Evolutionary conservation across 2,888 invertebrate species (phyloP).

Genomic region (Pterostichus madidus): DNA sequence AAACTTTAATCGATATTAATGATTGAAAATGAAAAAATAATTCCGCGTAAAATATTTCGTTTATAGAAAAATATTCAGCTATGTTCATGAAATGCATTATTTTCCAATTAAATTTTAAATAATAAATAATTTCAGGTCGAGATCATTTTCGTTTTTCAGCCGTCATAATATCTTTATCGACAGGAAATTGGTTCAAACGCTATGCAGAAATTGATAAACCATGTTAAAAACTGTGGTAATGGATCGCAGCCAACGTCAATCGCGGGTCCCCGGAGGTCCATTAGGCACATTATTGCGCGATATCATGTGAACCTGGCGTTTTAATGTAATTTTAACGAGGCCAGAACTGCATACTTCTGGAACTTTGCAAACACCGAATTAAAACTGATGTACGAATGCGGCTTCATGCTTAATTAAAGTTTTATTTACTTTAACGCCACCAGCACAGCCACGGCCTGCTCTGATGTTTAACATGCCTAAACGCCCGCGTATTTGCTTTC

Average conservation of each 20-base stretch:
- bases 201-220: slow-evolving; percentile 75
- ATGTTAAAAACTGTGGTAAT: slow-evolving; percentile 76
- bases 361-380: slow-evolving; percentile 72
- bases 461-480: slow-evolving; percentile 46
- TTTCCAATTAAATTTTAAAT: slow-evolving; percentile 58
- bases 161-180: slow-evolving; percentile 68
- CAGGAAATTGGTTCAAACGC: slow-evolving; percentile 73
- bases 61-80: slow-evolving; percentile 16
- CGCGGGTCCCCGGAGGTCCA: slow-evolving; percentile 69
- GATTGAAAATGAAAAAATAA: slow-evolving; percentile 60
- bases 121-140: slow-evolving; percentile 41
- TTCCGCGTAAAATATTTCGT: slow-evolving; percentile 47
- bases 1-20: slow-evolving; percentile 57
- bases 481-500: slow-evolving; percentile 38
- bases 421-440: slow-evolving; percentile 59
- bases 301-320: slow-evolving; percentile 73
- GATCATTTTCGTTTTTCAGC: slow-evolving; percentile 19
- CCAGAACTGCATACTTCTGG: slow-evolving; percentile 72
- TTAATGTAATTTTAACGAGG: slow-evolving; percentile 77
- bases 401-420: slow-evolving; percentile 63
- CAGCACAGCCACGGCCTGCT: neutral
- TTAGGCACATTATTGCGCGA: slow-evolving; percentile 71
- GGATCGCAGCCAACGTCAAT: slow-evolving; percentile 70
- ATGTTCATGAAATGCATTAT: slow-evolving; percentile 28
- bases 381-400: slow-evolving; percentile 70